Conservation (phyloP, 2,797 vertebrate genomes). For the Lepidocolaptes lacrymiger region DNA sequence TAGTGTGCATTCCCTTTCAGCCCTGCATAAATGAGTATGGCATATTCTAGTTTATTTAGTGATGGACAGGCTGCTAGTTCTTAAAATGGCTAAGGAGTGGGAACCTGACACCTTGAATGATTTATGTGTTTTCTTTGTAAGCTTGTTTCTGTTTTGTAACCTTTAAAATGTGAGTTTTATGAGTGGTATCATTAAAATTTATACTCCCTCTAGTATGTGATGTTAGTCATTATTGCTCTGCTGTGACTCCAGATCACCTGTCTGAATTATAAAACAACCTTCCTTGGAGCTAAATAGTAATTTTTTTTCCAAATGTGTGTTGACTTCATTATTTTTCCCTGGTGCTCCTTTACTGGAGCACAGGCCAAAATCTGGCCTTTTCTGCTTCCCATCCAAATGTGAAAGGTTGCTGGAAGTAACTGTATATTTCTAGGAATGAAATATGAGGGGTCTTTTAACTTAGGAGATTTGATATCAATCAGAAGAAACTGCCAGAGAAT, state of each 20-base stretch:
- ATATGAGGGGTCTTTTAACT: not conserved
- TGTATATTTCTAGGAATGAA: constrained; percentile 39
- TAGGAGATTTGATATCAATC: not conserved
- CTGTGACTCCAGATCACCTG: constrained; percentile 57
- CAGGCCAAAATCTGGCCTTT: constrained; percentile 27
- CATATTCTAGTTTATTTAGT: constrained; percentile 29
- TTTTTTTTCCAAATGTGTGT: not conserved
- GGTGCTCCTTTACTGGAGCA: not conserved
- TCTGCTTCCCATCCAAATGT: constrained; percentile 36
- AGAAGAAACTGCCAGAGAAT: not conserved
- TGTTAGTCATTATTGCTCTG: constrained; percentile 71
- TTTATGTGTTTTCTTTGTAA: constrained; percentile 70
- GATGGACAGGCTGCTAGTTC: constrained; percentile 52
- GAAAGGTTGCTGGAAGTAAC: constrained; percentile 14
- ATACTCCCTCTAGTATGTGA: constrained; percentile 43
- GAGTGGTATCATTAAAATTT: constrained; percentile 70
- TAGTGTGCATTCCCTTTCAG: not conserved
- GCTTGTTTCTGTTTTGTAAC: constrained; percentile 72
- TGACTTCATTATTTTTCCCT: constrained; percentile 32
- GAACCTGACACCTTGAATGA: constrained; percentile 37
- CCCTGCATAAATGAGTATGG: not conserved
- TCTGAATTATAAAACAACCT: constrained; percentile 52
- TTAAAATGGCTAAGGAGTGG: constrained; percentile 54
- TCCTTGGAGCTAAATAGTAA: constrained; percentile 29
- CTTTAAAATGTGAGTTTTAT: constrained; percentile 72